These are phyloP conservation scores for Amblyjoppa fuscipennis DNA, from an alignment of 2,888 invertebrate genomes.

Conservation along the genomic window DNA sequence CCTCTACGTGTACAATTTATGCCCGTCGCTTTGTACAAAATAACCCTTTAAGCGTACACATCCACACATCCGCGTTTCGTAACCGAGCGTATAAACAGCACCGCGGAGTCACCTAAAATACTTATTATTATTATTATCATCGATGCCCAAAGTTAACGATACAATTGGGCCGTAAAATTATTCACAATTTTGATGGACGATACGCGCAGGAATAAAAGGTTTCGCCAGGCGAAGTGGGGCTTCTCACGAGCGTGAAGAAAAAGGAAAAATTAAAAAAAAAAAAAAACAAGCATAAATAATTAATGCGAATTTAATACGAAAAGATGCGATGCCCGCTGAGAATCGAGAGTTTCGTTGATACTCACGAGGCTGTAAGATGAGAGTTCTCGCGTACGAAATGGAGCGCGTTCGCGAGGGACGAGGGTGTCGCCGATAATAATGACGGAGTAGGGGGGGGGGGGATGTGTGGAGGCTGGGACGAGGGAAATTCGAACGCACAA, in stretches of 20 bases:
- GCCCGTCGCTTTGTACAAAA: slow-evolving; percentile 43
- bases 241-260: slow-evolving; percentile 20
- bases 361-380: neutral
- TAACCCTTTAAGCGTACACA: neutral
- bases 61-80: slow-evolving; percentile 5
- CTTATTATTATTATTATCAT: slow-evolving; percentile 6
- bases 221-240: slow-evolving; percentile 16
- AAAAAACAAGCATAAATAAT: neutral
- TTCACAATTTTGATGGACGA: slow-evolving; percentile 16
- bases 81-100: slow-evolving; percentile 11
- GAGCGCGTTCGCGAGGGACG: slow-evolving; percentile 7
- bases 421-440: slow-evolving; percentile 21
- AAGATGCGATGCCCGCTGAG: slow-evolving; percentile 6
- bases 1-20: slow-evolving; percentile 49
- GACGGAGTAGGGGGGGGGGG: neutral
- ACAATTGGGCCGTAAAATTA: slow-evolving; percentile 37
- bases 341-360: slow-evolving; percentile 15
- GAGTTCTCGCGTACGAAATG: neutral
- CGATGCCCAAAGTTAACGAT: slow-evolving; percentile 10
- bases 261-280: neutral
- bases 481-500: slow-evolving; percentile 24
- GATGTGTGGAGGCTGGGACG: neutral
- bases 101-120: slow-evolving; percentile 27
- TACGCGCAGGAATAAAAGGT: slow-evolving; percentile 9
- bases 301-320: slow-evolving; percentile 13